Conservation (phyloP, 2,113 vertebrate species). For the Chaetodon auriga region DNA sequence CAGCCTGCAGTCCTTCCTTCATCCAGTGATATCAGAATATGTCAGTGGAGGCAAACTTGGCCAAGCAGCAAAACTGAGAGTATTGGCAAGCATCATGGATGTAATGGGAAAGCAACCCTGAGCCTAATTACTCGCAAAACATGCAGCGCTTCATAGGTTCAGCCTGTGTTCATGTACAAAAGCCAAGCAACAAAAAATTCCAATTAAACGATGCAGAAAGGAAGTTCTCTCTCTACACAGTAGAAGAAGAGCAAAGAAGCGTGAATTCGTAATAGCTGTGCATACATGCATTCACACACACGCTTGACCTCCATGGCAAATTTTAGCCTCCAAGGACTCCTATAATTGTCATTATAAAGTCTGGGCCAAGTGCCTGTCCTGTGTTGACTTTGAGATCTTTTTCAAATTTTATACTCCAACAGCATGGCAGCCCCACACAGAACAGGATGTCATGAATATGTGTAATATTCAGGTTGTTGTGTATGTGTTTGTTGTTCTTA, state of each 20-base stretch:
- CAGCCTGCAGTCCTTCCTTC: not conserved
- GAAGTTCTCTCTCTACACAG: not conserved
- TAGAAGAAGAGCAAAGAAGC: not conserved
- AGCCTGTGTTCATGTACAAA: not conserved
- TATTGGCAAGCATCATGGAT: not conserved
- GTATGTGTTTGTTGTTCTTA: slow-evolving; percentile 9
- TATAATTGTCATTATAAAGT: not conserved
- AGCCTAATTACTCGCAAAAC: not conserved
- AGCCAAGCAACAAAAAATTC: slow-evolving; percentile 10
- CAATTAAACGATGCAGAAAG: slow-evolving; percentile 4
- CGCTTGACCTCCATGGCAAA: too few species aligned
- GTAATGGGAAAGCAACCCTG: not conserved
- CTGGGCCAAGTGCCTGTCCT: not conserved
- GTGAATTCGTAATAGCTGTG: too few species aligned
- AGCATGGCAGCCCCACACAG: not conserved
- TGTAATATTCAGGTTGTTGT: not conserved
- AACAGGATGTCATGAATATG: slow-evolving; percentile 4
- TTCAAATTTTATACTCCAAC: not conserved
- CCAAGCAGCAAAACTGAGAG: not conserved
- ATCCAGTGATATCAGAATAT: not conserved
- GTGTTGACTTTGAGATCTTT: not conserved
- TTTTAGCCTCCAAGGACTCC: too few species aligned
- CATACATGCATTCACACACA: too few species aligned
- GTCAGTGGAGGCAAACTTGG: not conserved
- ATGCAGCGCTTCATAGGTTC: not conserved